Base-by-base conservation (phyloP, 1,140 invertebrate species). In the Bilobella aurantiaca region DNA sequence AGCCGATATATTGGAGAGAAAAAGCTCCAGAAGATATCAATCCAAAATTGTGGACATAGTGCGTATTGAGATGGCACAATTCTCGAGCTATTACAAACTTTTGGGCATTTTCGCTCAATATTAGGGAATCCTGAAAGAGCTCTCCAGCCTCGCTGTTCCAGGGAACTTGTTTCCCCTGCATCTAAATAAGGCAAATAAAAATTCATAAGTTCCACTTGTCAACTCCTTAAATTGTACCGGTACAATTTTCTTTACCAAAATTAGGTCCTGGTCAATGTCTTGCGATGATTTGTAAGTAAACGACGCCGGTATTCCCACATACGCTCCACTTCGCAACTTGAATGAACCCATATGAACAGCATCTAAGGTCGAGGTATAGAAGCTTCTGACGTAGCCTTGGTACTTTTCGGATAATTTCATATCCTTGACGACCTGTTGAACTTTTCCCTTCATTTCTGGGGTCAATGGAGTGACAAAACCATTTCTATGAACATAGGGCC, bases 81-180 rank as follows among this genome's bases (percentile, higher is more conserved):
- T 90, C 84, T 65, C 84, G 80, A 60, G 86, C 88, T 27, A 91
- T 83, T 14, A 83, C 88, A 80, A 88, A 91, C 63, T 87, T 81
- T 74, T 89, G 82, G 3, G 87, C 87, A 53, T 87, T 82, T 49
- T 88, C 84, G 12, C 85, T 84, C 1, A 91, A 72, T 1, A 88
- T 74, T 18, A 90, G 70, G 1, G 87, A 82, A 1, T 86, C 74
- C 31, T 84, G 73, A 18, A 91, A 78, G 42, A 81, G 72, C 69
- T 81, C 76, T 0, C 85, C 86, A 56, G 78, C 78, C 62, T 82
- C 79, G 1, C 82, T 78, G 30, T 76, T 78, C 84, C 86, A 86
- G 67, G 85, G 76, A 16, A 89, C 74, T 56, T 74, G 74, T 69
- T 84, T 78, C 46, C 78, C 74, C 31, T 80, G 79, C 29, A 75